phyloP scores from a whole-genome alignment of 1,140 invertebrate species.

The Harlomillsia oculata region DNA sequence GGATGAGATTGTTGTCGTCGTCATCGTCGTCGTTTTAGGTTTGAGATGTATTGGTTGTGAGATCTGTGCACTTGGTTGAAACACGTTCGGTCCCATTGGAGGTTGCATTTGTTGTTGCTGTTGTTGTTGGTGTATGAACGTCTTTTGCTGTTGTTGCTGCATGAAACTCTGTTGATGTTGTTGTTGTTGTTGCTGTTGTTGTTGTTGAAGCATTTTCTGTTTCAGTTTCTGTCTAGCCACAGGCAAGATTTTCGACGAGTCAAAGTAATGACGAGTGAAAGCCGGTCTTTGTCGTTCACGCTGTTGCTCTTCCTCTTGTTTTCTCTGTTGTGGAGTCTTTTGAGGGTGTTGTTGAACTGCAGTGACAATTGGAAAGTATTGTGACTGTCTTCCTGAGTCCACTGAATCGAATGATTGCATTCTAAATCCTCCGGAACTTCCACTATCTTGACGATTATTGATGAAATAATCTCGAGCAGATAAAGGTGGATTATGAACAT shows the following conservation, averaged over 20 bases:
- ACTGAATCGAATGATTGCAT: conserved; percentile 1
- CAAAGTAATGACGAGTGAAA: conserved; percentile 34
- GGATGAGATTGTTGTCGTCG: not conserved
- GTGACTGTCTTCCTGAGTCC: conserved; percentile 1
- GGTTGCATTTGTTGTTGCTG: conserved; percentile 8
- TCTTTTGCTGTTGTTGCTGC: not conserved
- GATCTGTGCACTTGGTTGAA: not conserved
- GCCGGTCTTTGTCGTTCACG: conserved; percentile 21
- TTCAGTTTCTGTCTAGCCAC: conserved; percentile 11
- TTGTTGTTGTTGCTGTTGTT: conserved; percentile 10
- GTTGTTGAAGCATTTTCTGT: conserved; percentile 20
- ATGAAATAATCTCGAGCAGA: conserved; percentile 1
- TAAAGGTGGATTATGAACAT: too few species aligned
- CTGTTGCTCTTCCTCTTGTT: conserved; percentile 1
- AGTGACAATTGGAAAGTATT: conserved; percentile 13
- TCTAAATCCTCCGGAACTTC: not conserved
- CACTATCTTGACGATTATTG: conserved; percentile 1
- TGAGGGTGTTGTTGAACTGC: conserved; percentile 2
- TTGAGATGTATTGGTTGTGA: not conserved
- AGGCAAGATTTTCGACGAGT: conserved; percentile 30
- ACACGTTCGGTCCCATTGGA: not conserved
- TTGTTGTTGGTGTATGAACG: conserved; percentile 11
- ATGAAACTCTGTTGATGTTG: not conserved
- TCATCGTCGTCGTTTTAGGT: not conserved
- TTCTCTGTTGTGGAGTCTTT: not conserved